phyloP scores from a whole-genome alignment of 1,140 invertebrate species.

The Calliopsis andreniformis region DNA sequence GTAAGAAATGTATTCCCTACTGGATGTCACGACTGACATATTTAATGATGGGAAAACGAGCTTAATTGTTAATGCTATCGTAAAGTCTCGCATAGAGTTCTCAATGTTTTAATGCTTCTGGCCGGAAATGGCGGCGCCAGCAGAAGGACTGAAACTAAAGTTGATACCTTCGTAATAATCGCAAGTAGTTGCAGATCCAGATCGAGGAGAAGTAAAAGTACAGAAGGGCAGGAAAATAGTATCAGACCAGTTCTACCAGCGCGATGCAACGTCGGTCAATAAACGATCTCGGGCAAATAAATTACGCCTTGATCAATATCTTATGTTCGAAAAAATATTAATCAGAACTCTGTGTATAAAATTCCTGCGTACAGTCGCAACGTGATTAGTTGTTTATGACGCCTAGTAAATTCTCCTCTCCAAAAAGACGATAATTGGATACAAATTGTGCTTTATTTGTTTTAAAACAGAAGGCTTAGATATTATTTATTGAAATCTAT shows the following conservation, averaged over 20 bases:
- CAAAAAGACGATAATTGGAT: too few relatives aligned
- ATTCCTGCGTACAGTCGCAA: background rate
- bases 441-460: too few relatives aligned
- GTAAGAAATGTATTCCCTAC: too few relatives aligned
- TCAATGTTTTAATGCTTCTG: too few relatives aligned
- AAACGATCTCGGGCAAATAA: constrained; percentile 12
- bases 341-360: too few relatives aligned
- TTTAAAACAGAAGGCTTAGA: too few relatives aligned
- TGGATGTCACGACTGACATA: too few relatives aligned
- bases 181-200: constrained; percentile 22
- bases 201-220: background rate
- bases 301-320: background rate
- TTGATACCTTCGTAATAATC: constrained; percentile 26
- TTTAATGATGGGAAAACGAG: too few relatives aligned
- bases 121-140: background rate
- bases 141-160: background rate
- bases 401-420: too few relatives aligned
- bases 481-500: too few relatives aligned
- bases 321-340: background rate
- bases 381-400: background rate
- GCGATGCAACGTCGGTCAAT: background rate
- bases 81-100: background rate
- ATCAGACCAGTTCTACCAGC: constrained; percentile 14
- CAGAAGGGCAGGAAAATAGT: constrained; percentile 1
- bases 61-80: too few relatives aligned